Base-by-base conservation (phyloP, 2,888 invertebrate genomes). In the Protonemura montana region DNA sequence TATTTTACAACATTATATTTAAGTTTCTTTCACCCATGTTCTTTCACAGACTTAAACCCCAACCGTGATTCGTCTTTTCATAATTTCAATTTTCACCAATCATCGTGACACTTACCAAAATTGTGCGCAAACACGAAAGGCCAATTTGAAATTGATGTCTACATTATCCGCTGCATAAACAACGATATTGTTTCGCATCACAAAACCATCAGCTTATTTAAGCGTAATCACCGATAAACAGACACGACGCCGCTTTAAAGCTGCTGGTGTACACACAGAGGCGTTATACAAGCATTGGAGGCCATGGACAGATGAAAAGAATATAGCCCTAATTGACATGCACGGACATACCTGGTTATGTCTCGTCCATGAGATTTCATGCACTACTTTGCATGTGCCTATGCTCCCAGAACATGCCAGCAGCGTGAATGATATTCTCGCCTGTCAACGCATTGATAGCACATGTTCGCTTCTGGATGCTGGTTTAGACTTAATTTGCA, bases 281-380 rank as follows among this genome's bases (percentile, higher is more conserved):
- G 3, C 3, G 1, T 7, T 59, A 21, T 21, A 59, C 59, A 59
- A 10, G 21, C 59, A 21, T 13, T 21, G 21, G 59, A 59, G 26
- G 78, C 35, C 35, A 78, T 26, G 26, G 78, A 28, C 26, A 27
- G 78, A 5, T 26, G 78, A 28, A 78, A 78, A 78, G 25, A 78
- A 78, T 26, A 59, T 3, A 78, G 25, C 78, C 78, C 27, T 28
- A 78, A 78, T 78, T 78, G 78, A 26, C n/a, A 78, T 78, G 78
- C 78, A 78, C 78, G 78, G 28, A 28, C 78, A 78, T 78, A 78
- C 78, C 26, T 78, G 78, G 59, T 59, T 21, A 3, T 59, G 59
- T 59, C 59, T 59, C 59, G 59, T 2, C 59, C 21, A 2, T 13
- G 35, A 59, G 59, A 59, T 59, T 59, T 78, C 78, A 78, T 28